Base-by-base conservation (phyloP, 2,888 invertebrate genomes). In the Ennomos erosarius region DNA sequence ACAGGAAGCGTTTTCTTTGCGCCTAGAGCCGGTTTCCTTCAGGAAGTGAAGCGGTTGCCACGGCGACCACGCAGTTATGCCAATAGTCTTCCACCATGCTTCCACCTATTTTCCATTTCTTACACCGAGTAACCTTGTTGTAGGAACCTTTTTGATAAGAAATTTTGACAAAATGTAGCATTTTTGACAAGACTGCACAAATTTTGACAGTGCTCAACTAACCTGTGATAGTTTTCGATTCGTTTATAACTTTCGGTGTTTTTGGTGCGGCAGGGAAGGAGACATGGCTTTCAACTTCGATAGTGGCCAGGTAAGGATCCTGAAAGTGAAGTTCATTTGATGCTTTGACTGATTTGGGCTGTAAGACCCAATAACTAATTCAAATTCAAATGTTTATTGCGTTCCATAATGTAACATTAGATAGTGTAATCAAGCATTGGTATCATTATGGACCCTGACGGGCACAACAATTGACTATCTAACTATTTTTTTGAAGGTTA, bases 201-300 rank as follows among this genome's bases (percentile, higher is more conserved):
- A 75, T 76, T 76, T 72, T 76, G 73, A 76, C 71, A 70, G 72
- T 68, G 69, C 64, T 71, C 62, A 62, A 68, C 43, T 67, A 59
- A 60, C 60, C 74, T 81, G 84, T 84, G 83, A 79, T 79, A 75
- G 76, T 75, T 79, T 75, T 51, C 44, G 59, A 64, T 65, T 70
- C 68, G 70, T 75, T 74, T 73, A 70, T 57, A 67, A 65, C 65
- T 64, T 49, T 50, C 49, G 34, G 61, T 67, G 65, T 55, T 62
- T 65, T 62, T 62, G 61, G 71, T 69, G 69, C 47, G 65, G 43
- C 39, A 16, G 52, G 37, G 47, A 37, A 34, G 44, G 36, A 59
- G 71, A 58, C 44, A 92, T 92, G 91, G 80, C 91, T 51, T 91
- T 75, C 67, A 87, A 89, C 73, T 92, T 92, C 75, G 87, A 90